A percentile compares a stretch with the other conserved stretches of the same genome.
These are phyloP conservation scores for Pristiophorus japonicus DNA, from an alignment of 2,113 vertebrate genomes.

Conservation along the genomic window DNA sequence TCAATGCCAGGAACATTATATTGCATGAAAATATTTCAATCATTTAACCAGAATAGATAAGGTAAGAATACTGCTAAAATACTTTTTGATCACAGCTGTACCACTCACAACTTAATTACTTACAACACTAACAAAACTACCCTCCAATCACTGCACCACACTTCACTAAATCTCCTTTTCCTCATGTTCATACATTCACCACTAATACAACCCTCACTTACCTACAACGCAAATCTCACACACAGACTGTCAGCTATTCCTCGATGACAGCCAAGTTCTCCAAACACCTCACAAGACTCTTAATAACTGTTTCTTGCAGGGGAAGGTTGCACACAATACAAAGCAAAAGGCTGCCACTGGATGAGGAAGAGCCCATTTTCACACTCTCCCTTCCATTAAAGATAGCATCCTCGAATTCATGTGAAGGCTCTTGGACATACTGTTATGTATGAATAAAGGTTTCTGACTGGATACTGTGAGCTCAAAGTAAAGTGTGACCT, in stretches of 20 bases:
- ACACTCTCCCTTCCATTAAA: too few relatives aligned
- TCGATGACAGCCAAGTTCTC: neutral
- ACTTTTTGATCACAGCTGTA: neutral
- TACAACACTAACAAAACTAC: neutral
- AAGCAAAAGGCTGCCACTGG: neutral
- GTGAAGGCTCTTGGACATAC: too few relatives aligned
- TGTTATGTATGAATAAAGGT: too few relatives aligned
- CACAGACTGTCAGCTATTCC: neutral
- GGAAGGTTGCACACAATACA: neutral
- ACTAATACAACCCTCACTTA: neutral
- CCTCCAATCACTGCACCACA: neutral
- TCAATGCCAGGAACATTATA: neutral
- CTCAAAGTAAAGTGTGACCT: too few relatives aligned
- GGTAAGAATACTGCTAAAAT: neutral
- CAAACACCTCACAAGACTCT: neutral
- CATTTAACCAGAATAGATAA: neutral
- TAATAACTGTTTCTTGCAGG: too few relatives aligned
- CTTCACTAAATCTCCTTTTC: neutral
- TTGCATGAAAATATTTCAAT: neutral
- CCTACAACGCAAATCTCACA: neutral
- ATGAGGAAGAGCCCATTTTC: neutral
- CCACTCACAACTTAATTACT: neutral
- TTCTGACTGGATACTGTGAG: too few relatives aligned
- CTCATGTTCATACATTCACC: neutral
- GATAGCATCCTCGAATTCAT: too few relatives aligned